These are phyloP conservation scores for Bombus superbus DNA, from an alignment of 1,140 invertebrate genomes.

Conservation along the genomic window DNA sequence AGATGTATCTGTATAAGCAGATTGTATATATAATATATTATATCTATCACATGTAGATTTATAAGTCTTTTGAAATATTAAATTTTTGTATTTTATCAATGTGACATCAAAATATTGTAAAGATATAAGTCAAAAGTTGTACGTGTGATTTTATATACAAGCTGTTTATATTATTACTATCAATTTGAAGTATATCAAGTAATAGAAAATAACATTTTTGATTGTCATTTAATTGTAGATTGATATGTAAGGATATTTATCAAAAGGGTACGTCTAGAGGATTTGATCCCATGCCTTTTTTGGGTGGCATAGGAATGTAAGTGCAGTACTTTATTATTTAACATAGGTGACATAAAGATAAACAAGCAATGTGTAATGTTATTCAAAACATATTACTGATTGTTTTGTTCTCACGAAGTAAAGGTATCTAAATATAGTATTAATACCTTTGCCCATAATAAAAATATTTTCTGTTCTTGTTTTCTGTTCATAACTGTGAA, in stretches of 20 bases:
- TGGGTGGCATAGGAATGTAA: slow-evolving; percentile 90
- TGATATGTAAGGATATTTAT: slow-evolving; percentile 88
- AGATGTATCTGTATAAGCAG: neutral
- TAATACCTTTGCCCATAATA: neutral
- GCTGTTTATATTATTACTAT: neutral
- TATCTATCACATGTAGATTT: neutral
- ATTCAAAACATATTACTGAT: neutral
- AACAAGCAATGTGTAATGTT: neutral
- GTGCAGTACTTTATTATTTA: slow-evolving; percentile 72
- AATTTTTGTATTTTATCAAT: neutral
- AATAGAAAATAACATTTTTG: neutral
- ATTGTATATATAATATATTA: neutral
- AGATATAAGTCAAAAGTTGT: neutral
- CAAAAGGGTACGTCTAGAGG: slow-evolving; percentile 86
- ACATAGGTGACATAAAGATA: neutral
- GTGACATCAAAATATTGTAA: neutral
- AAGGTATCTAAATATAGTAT: neutral
- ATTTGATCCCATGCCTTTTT: slow-evolving; percentile 87
- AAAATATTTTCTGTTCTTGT: too few species aligned
- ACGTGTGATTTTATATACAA: too few species aligned
- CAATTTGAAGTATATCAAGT: slow-evolving; percentile 13
- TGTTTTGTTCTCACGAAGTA: neutral
- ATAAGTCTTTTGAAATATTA: neutral
- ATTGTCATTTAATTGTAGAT: slow-evolving; percentile 72
- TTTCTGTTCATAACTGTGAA: neutral